A percentile compares a stretch with the other conserved stretches of the same genome.
These are phyloP conservation scores for Galerucella calmariensis DNA, from an alignment of 2,888 invertebrate species.

Conservation along the genomic window DNA sequence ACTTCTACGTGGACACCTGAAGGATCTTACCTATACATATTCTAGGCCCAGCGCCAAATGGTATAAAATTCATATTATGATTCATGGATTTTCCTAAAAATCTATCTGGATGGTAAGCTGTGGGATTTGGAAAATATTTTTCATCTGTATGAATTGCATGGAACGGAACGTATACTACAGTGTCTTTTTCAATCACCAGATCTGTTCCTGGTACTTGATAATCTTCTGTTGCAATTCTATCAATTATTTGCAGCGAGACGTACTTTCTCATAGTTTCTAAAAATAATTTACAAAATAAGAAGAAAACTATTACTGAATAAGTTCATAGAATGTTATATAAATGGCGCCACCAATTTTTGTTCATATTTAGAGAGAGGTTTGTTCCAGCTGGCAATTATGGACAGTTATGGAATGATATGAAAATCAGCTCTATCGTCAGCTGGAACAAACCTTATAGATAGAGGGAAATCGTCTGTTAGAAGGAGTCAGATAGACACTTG, in stretches of 20 bases:
- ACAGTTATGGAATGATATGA: too few relatives aligned
- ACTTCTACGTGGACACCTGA: too few relatives aligned
- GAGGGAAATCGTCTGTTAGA: too few relatives aligned
- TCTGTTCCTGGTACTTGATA: conserved; percentile 46
- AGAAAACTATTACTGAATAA: too few relatives aligned
- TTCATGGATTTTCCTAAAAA: conserved; percentile 44
- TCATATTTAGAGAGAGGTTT: too few relatives aligned
- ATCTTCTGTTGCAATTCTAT: conserved; percentile 46
- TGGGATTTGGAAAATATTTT: conserved; percentile 57
- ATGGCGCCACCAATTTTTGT: too few relatives aligned
- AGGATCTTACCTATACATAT: conserved; percentile 56
- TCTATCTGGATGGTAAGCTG: conserved; percentile 48
- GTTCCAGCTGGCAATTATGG: too few relatives aligned
- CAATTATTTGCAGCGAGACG: conserved; percentile 52
- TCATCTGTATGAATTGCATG: conserved; percentile 56
- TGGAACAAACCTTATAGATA: too few relatives aligned
- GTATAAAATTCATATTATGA: conserved; percentile 45
- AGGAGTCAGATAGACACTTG: too few relatives aligned
- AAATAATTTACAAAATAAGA: neutral
- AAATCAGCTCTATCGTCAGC: too few relatives aligned
- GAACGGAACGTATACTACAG: conserved; percentile 52
- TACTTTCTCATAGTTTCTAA: conserved; percentile 59
- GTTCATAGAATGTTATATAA: too few relatives aligned
- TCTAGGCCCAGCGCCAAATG: conserved; percentile 60
- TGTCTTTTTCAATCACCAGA: conserved; percentile 50